Evolutionary conservation across 2,113 vertebrate species (phyloP).

Genomic region (Seriola dumerili): DNA sequence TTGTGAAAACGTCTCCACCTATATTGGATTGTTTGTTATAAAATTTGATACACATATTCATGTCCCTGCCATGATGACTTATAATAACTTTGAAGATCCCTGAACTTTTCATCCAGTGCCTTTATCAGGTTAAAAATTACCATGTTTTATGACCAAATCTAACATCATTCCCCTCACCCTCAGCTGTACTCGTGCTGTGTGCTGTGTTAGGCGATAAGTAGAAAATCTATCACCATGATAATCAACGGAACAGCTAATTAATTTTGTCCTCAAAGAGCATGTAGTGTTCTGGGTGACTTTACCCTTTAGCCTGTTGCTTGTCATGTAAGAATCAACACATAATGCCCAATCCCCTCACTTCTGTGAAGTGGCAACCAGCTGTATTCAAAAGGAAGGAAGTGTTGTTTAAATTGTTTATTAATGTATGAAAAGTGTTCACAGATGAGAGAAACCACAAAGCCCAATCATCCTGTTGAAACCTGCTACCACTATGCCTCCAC

Average conservation of each 20-base stretch:
- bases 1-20: too few relatives aligned
- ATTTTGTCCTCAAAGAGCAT: neutral
- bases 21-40: too few relatives aligned
- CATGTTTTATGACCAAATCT: too few relatives aligned
- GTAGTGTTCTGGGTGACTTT: neutral
- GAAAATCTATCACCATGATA: neutral
- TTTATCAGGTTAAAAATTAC: too few relatives aligned
- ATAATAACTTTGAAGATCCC: too few relatives aligned
- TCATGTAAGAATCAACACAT: neutral
- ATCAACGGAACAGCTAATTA: too few relatives aligned
- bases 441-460: neutral
- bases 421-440: neutral
- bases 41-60: too few relatives aligned
- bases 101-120: too few relatives aligned
- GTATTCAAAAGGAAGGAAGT: neutral
- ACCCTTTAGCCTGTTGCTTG: neutral
- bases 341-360: neutral
- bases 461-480: conserved; percentile 9
- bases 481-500: neutral
- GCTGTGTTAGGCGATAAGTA: neutral
- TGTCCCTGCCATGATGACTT: too few relatives aligned
- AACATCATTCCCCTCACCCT: too few relatives aligned
- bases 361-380: neutral
- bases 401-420: neutral
- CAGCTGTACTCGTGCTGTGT: neutral